These are phyloP conservation scores for Liparis tanakae DNA, from an alignment of 2,797 vertebrate genomes.

Conservation along the genomic window DNA sequence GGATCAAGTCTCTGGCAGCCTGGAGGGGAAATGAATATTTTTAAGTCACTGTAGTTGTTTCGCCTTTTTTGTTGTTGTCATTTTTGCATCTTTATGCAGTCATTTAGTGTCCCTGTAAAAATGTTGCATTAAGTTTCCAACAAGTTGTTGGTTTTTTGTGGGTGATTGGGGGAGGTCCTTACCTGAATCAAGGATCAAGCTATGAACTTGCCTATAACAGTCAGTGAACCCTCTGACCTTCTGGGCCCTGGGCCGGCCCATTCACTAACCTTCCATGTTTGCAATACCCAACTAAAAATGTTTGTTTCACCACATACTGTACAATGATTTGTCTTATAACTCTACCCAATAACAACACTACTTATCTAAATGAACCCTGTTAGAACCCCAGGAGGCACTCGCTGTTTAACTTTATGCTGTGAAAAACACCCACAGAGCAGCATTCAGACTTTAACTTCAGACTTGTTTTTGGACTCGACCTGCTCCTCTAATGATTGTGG, in stretches of 20 bases:
- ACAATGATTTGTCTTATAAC: conserved; percentile 1
- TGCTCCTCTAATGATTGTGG: neutral
- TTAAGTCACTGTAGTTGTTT: neutral
- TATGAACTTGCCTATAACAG: neutral
- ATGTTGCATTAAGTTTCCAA: neutral
- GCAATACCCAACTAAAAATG: neutral
- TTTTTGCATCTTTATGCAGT: neutral
- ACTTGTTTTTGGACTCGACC: neutral
- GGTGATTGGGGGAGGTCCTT: neutral
- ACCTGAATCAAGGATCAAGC: neutral
- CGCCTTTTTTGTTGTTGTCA: neutral
- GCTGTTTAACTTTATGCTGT: neutral
- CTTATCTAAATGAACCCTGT: neutral
- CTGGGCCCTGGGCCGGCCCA: neutral
- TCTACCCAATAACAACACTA: neutral
- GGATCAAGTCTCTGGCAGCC: conserved; percentile 20
- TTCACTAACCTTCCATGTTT: neutral
- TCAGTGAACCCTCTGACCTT: neutral
- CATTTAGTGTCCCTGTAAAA: neutral
- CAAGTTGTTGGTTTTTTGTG: neutral
- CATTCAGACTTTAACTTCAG: neutral
- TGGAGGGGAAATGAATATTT: neutral
- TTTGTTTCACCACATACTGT: neutral
- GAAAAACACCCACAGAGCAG: neutral
- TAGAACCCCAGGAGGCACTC: neutral